phyloP scores from a whole-genome alignment of 2,888 invertebrate genomes.

The Eilema caniola region DNA sequence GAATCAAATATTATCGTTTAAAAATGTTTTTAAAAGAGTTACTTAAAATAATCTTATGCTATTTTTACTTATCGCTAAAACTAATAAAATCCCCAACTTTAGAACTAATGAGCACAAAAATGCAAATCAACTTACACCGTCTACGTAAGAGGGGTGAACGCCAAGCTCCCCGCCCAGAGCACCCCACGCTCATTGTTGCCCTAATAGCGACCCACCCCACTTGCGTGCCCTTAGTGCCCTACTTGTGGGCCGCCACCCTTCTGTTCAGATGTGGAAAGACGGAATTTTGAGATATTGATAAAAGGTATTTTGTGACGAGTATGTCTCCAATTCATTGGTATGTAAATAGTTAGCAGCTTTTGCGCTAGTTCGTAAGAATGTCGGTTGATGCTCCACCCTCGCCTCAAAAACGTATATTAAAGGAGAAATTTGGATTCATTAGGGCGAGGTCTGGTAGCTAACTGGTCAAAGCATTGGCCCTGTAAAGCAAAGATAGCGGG shows the following conservation, averaged over 20 bases:
- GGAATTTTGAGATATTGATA: constrained; percentile 25
- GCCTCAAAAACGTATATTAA: no score
- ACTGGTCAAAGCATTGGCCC: no score
- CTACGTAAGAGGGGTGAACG: constrained; percentile 54
- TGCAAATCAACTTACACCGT: constrained; percentile 78
- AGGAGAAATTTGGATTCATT: no score
- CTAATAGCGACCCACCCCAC: constrained; percentile 74
- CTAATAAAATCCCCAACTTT: constrained; percentile 47
- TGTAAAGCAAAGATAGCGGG: no score
- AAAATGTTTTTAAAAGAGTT: no score
- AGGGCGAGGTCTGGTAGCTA: no score
- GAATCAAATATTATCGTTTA: no score
- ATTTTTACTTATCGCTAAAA: not conserved
- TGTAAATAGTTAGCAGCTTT: not conserved
- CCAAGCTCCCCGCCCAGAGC: constrained; percentile 60
- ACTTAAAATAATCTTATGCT: not conserved
- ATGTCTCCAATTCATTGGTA: not conserved
- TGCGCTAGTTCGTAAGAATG: no score
- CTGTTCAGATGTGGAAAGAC: constrained; percentile 40
- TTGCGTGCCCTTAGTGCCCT: constrained; percentile 55
- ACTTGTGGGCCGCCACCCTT: constrained; percentile 66
- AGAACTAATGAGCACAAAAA: constrained; percentile 63
- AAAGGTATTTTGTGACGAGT: not conserved
- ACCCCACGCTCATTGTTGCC: constrained; percentile 72
- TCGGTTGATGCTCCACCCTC: no score